Base-by-base conservation (phyloP, 64 coral and sea anemone species). In the Astreopora myriophthalma region DNA sequence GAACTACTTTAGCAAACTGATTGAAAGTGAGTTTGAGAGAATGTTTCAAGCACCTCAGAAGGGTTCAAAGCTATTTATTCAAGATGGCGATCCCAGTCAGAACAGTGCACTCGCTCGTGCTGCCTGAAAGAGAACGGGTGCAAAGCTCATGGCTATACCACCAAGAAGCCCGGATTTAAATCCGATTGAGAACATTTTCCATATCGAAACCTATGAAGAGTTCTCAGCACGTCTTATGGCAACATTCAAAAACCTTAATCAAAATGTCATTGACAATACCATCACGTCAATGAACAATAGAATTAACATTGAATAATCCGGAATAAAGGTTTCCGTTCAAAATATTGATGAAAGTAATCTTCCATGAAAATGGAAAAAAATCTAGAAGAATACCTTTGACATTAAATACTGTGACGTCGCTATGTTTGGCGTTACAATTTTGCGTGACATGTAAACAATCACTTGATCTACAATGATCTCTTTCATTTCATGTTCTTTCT, bases 101-200 rank as follows among this genome's bases (percentile, higher is more conserved):
- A 82, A 82, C 31, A 30, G n/a, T 17, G 48, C 78, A 10, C 24
- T 55, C 22, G 51, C 78, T 57, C 29, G 51, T 48, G 75, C 75
- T 14, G 78, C 78, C 42, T 57, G 37, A 6, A 44, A 30, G 8
- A 44, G 40, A n/a, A 30, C 36, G 0, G 28, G 48, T 24, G 74
- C 40, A 14, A 60, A 60, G 3, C 55, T 60, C 20, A 60, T 60
- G 12, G 13, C 55, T 22, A 60, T 60, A n/a, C 37, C 37, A 48
- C 75, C 75, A 10, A 24, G 75, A 9, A 48, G 38, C 22, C 9
- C 27, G 42, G 75, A 78, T 19, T n/a, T 78, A 48, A 78, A 78
- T 78, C 71, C 28, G 0, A 88, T 88, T 88, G 86, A 75, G 61
- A 88, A 75, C 24, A 36, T 77, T 76, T 77, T 60, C 55, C 55